These are phyloP conservation scores for Anagyrus pseudococci DNA, from an alignment of 2,888 invertebrate genomes.

Conservation along the genomic window DNA sequence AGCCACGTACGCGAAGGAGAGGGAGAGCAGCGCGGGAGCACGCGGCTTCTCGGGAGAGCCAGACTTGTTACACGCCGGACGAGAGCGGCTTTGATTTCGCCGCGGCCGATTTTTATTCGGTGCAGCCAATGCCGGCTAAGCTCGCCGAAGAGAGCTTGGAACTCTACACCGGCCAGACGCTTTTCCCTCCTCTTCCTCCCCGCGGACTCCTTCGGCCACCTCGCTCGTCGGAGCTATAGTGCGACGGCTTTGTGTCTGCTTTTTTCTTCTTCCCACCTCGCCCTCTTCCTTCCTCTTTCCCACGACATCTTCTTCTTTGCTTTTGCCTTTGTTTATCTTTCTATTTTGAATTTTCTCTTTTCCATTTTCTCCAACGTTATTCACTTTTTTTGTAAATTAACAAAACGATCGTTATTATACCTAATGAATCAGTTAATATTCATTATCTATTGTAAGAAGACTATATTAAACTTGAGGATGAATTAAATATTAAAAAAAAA, in stretches of 20 bases:
- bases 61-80: not conserved
- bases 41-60: not conserved
- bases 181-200: slow-evolving; percentile 6
- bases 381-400: not conserved
- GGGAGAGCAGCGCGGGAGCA: slow-evolving; percentile 18
- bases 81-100: not conserved
- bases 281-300: not conserved
- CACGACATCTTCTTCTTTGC: not conserved
- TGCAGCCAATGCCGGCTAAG: slow-evolving; percentile 2
- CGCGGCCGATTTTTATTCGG: slow-evolving; percentile 2
- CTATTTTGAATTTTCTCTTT: not conserved
- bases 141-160: too few species aligned
- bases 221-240: too few species aligned
- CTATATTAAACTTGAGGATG: too few species aligned
- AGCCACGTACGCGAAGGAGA: slow-evolving; percentile 16
- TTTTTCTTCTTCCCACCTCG: not conserved
- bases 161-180: slow-evolving; percentile 27
- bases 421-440: too few species aligned
- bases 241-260: too few species aligned
- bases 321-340: not conserved
- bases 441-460: too few species aligned
- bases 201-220: too few species aligned
- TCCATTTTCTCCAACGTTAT: not conserved
- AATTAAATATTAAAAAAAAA: too few species aligned
- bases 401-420: too few species aligned